A percentile compares a stretch with the other conserved stretches of the same genome.
Evolutionary conservation across 2,888 invertebrate species (phyloP).

Genomic region (Trachelus tabidus): DNA sequence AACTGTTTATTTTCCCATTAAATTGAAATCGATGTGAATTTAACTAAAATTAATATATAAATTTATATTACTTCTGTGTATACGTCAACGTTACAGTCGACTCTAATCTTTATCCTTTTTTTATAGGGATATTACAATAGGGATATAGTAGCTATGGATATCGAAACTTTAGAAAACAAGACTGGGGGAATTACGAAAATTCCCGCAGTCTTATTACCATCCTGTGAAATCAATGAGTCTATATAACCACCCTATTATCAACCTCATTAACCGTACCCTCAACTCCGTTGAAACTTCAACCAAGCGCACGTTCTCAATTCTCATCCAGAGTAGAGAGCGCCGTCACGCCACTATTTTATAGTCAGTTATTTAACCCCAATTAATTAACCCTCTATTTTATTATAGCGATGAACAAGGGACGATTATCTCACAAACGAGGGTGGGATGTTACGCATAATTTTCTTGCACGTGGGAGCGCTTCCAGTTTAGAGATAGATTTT

Average conservation of each 20-base stretch:
- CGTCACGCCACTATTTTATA: conserved; percentile 45
- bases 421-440: neutral
- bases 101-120: too few species aligned
- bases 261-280: conserved; percentile 51
- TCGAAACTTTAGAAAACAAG: neutral
- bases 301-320: conserved; percentile 15
- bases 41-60: neutral
- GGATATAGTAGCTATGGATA: neutral
- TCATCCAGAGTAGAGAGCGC: conserved; percentile 12
- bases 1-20: neutral
- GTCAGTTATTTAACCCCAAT: conserved; percentile 45
- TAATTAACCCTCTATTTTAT: conserved; percentile 39
- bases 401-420: conserved; percentile 23
- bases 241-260: conserved; percentile 50
- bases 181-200: neutral
- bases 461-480: neutral
- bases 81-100: neutral
- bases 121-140: neutral
- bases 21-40: neutral
- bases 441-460: neutral
- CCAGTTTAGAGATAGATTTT: neutral
- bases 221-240: conserved; percentile 47
- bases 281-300: conserved; percentile 30
- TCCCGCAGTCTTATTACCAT: neutral
- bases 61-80: neutral